phyloP scores from a whole-genome alignment of 2,797 vertebrate species.

The Numenius phaeopus region DNA sequence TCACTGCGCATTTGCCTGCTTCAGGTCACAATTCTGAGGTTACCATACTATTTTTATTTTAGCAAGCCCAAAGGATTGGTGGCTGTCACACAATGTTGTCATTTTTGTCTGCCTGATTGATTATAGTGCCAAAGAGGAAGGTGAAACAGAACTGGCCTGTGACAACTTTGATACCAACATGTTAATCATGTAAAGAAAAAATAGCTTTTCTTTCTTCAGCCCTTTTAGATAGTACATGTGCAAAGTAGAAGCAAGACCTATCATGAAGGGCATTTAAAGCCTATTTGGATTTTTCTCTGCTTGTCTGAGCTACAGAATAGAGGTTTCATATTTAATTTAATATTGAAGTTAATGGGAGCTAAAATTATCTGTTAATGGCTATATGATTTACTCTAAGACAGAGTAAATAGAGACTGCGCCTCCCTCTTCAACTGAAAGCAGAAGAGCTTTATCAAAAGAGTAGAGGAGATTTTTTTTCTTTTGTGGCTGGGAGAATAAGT shows the following conservation, averaged over 20 bases:
- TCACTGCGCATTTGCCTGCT: background rate
- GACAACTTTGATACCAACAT: slow-evolving; percentile 23
- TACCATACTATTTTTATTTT: slow-evolving; percentile 64
- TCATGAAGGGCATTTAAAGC: background rate
- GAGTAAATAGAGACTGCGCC: background rate
- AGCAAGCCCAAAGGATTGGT: slow-evolving; percentile 59
- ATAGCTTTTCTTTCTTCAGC: background rate
- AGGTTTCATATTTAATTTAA: background rate
- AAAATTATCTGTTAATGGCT: background rate
- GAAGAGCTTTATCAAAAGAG: background rate
- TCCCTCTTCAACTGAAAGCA: background rate
- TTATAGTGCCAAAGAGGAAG: slow-evolving; percentile 55
- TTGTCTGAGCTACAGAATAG: background rate
- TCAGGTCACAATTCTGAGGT: slow-evolving; percentile 29
- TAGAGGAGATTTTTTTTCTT: background rate
- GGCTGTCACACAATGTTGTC: slow-evolving; percentile 23
- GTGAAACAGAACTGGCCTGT: slow-evolving; percentile 44
- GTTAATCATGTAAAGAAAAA: slow-evolving; percentile 26
- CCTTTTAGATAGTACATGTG: background rate
- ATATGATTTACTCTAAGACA: background rate
- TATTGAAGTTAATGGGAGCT: background rate
- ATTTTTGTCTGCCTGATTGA: slow-evolving; percentile 63
- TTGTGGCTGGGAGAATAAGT: background rate
- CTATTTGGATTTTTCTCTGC: background rate
- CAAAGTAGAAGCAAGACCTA: background rate